phyloP scores from a whole-genome alignment of 2,888 invertebrate genomes.

The Allacma fusca region DNA sequence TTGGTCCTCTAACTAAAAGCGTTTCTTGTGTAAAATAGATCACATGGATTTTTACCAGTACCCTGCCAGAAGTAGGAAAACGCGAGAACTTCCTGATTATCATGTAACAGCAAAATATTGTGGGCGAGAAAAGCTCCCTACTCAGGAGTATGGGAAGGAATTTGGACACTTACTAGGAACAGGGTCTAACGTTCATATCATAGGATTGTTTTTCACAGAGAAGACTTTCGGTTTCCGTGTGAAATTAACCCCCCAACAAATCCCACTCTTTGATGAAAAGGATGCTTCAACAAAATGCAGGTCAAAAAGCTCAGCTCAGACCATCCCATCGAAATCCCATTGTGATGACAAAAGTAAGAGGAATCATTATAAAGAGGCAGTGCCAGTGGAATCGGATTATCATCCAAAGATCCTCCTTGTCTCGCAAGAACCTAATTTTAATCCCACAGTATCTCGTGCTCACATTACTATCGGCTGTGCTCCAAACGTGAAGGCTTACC shows the following conservation, averaged over 20 bases:
- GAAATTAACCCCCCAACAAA: slow-evolving; percentile 48
- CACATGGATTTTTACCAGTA: slow-evolving; percentile 21
- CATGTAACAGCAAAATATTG: slow-evolving; percentile 58
- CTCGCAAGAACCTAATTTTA: slow-evolving; percentile 47
- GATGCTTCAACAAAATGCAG: not conserved
- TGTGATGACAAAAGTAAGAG: not conserved
- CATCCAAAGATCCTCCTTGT: slow-evolving; percentile 22
- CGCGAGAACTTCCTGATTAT: slow-evolving; percentile 25
- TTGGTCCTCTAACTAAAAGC: not conserved
- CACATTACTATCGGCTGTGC: slow-evolving; percentile 55
- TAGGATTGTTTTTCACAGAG: slow-evolving; percentile 53
- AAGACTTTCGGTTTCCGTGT: slow-evolving; percentile 52
- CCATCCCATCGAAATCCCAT: not conserved
- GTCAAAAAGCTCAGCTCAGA: not conserved
- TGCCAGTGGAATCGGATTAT: not conserved
- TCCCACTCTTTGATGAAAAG: slow-evolving; percentile 46
- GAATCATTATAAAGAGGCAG: not conserved
- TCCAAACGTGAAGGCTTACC: slow-evolving; percentile 45
- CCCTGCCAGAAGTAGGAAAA: slow-evolving; percentile 11
- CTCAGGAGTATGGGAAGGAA: slow-evolving; percentile 40
- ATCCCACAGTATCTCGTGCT: slow-evolving; percentile 48
- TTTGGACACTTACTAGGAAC: slow-evolving; percentile 44
- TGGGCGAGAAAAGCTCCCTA: slow-evolving; percentile 35
- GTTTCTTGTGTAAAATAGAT: not conserved
- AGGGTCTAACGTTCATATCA: slow-evolving; percentile 46